phyloP scores from a whole-genome alignment of 2,113 vertebrate genomes.

The Aepyceros melampus region DNA sequence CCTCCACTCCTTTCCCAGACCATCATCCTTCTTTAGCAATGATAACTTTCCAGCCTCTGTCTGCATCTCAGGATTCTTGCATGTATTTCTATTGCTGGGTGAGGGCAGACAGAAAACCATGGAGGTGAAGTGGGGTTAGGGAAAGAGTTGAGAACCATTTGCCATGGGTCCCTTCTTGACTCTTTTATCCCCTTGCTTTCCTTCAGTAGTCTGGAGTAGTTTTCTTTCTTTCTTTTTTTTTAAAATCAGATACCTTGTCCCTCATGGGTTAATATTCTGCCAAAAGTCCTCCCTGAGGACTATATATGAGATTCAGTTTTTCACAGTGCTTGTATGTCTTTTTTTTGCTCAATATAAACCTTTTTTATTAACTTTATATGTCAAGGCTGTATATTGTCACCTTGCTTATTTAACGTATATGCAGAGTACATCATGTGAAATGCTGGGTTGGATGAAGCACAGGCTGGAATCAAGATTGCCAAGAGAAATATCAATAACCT shows the following conservation, averaged over 20 bases:
- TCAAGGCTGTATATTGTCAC: too few species aligned
- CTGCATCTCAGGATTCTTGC: not conserved
- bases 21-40: not conserved
- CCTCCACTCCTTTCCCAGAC: not conserved
- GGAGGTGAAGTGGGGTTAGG: rapidly evolving
- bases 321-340: not conserved
- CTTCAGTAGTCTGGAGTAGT: not conserved
- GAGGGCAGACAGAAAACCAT: not conserved
- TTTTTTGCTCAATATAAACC: not conserved
- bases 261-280: not conserved
- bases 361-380: not conserved
- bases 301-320: not conserved
- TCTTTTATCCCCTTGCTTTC: not conserved
- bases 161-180: not conserved
- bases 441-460: too few species aligned
- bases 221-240: not conserved
- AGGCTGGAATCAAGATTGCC: too few species aligned
- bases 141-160: not conserved
- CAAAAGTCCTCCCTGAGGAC: not conserved
- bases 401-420: too few species aligned
- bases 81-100: not conserved
- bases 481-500: too few species aligned
- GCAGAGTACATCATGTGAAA: too few species aligned
- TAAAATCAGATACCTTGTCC: not conserved
- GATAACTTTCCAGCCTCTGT: not conserved